A percentile compares a stretch with the other conserved stretches of the same genome.
Conservation (phyloP, 92 coral and sea anemone species). For the Umimayanthus kanabou region DNA sequence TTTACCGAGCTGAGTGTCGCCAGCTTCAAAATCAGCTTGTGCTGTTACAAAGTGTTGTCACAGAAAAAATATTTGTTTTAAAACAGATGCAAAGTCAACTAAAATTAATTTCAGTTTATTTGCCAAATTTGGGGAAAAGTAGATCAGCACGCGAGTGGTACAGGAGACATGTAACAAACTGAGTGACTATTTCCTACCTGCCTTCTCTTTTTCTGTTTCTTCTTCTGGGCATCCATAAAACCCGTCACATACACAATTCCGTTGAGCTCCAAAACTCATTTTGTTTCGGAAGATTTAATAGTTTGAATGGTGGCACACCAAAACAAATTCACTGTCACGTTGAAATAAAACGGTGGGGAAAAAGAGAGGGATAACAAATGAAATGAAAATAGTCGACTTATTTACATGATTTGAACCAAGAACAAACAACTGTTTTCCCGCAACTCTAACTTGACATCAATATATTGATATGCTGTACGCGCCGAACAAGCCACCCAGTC, state of each 20-base stretch:
- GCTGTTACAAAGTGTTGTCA: too few species aligned
- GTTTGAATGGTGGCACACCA: not conserved
- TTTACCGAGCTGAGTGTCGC: too few species aligned
- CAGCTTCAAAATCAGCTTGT: too few species aligned
- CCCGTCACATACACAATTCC: conserved; percentile 26
- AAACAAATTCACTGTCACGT: not conserved
- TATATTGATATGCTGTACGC: not conserved
- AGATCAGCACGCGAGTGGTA: not conserved
- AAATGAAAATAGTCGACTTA: not conserved
- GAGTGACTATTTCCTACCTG: not conserved
- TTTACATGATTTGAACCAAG: not conserved
- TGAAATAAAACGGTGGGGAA: not conserved
- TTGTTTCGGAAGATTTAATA: not conserved
- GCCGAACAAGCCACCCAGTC: not conserved
- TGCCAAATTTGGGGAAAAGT: not conserved
- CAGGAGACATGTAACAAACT: not conserved
- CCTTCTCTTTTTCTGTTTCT: not conserved
- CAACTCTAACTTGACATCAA: not conserved
- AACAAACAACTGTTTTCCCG: not conserved
- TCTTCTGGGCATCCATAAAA: conserved; percentile 35
- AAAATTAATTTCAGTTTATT: too few species aligned
- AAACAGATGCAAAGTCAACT: too few species aligned
- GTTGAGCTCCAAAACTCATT: conserved; percentile 21
- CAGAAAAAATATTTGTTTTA: too few species aligned
- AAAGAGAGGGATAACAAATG: too few species aligned